Evolutionary conservation across 1,140 invertebrate species (phyloP), one percentile per base, ranked within the genome.

Genomic region (Heterodera schachtii): DNA sequence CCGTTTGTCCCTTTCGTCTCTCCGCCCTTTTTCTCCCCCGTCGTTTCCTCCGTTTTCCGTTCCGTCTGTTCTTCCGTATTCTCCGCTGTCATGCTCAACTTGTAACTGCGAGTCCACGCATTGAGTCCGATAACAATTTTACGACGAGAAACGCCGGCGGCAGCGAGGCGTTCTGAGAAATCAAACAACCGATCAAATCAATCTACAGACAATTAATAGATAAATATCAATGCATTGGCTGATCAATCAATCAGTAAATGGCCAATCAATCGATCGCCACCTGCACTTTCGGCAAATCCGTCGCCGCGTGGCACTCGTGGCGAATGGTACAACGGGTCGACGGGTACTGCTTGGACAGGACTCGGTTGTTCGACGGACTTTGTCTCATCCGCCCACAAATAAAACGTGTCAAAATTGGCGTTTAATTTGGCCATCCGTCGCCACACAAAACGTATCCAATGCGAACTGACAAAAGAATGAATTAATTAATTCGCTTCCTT

Each of bases 331-430:
- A 81, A 49, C 52, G 73, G 75, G 9, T 81, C 73, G 6, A 81
- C 77, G 31, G 77, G 77, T 13, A 78, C 64, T 69, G 77, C 77
- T 16, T 46, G 19, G 46, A 43, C 46, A 19, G 70, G 70, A 71
- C 43, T 43, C 44, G n/a, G 43, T 73, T 21, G 52, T 46, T 31
- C 47, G 16, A 57, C 21, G 19, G 75, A 75, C 16, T 21, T 67
- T 57, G 21, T 81, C 19, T 81, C 75, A 69, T 81, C 80, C 19
- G 60, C 60, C 75, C 75, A 81, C 16, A 81, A 46, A 69, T 81
- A 81, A 67, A 81, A 77, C 16, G 44, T 60, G 44, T 81, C 73
- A 74, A 81, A 77, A 67, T 81, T 41, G 1, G 71, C n/a, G 16
- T 77, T 70, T 16, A 78, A 76, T 69, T 81, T 81, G 60, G 60